Conservation (phyloP, 2,113 vertebrate genomes). For the Poecilia latipinna region DNA sequence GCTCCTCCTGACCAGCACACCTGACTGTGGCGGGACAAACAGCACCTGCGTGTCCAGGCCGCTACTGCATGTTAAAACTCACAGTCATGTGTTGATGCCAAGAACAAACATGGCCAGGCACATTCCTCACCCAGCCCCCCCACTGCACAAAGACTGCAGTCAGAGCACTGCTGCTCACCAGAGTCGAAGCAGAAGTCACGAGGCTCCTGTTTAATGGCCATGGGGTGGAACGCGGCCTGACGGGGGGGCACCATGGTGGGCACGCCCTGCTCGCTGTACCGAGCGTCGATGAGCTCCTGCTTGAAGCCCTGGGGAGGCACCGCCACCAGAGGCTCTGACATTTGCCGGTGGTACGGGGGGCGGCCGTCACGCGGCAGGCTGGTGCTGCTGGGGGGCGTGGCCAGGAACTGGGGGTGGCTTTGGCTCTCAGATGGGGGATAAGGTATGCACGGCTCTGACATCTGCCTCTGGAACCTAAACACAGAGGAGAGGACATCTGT, state of each 20-base stretch:
- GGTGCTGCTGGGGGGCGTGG: slow-evolving; percentile 73
- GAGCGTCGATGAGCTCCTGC: slow-evolving; percentile 90
- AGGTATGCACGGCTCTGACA: slow-evolving; percentile 89
- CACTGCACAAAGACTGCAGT: slow-evolving; percentile 6
- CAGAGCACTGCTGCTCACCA: slow-evolving; percentile 79
- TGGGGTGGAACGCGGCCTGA: slow-evolving; percentile 84
- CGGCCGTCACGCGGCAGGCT: slow-evolving; percentile 82
- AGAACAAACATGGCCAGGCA: slow-evolving; percentile 63
- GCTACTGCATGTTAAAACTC: slow-evolving; percentile 67
- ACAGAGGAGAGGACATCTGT: neutral
- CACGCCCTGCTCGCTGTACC: slow-evolving; percentile 87
- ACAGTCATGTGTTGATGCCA: slow-evolving; percentile 60
- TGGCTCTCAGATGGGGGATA: slow-evolving; percentile 76
- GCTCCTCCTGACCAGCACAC: slow-evolving; percentile 41
- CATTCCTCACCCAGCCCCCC: slow-evolving; percentile 58
- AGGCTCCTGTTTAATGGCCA: slow-evolving; percentile 97
- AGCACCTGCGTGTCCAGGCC: slow-evolving; percentile 26
- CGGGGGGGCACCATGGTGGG: slow-evolving; percentile 77
- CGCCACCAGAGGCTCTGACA: slow-evolving; percentile 91
- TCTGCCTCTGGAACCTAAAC: slow-evolving; percentile 92
- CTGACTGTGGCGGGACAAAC: slow-evolving; percentile 34
- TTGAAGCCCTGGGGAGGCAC: slow-evolving; percentile 91
- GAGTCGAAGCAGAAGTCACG: slow-evolving; percentile 96
- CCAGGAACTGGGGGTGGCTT: slow-evolving; percentile 82
- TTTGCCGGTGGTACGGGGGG: slow-evolving; percentile 91